Evolutionary conservation across 2,888 invertebrate genomes (phyloP).

Genomic region (Tipula lateralis): DNA sequence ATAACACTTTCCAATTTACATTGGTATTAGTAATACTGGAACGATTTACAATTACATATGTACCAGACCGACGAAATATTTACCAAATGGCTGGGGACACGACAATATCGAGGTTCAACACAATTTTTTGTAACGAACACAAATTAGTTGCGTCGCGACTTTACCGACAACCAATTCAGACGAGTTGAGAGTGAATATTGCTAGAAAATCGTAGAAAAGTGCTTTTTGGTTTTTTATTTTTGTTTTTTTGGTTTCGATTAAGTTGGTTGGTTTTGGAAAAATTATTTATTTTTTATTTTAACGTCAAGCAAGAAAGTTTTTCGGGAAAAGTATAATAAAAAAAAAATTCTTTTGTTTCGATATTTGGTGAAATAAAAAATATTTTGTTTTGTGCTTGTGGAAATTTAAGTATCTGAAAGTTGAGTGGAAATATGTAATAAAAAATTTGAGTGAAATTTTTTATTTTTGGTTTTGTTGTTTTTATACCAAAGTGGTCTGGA

Average conservation of each 20-base stretch:
- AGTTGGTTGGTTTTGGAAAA: not conserved
- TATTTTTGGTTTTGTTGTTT: not conserved
- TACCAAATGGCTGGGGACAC: conserved; percentile 24
- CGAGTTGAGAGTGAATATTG: not conserved
- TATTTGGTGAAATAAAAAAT: not conserved
- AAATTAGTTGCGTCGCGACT: conserved; percentile 29
- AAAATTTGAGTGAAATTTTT: not conserved
- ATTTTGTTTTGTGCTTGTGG: not conserved
- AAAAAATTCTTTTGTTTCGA: not conserved
- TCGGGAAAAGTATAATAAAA: not conserved
- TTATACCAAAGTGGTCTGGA: not conserved
- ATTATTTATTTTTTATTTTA: not conserved
- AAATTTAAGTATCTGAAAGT: not conserved
- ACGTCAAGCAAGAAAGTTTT: not conserved
- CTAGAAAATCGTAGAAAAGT: conserved; percentile 43
- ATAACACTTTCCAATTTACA: not conserved
- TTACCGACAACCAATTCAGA: conserved; percentile 20
- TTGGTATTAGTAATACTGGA: not conserved
- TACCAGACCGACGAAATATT: conserved; percentile 11
- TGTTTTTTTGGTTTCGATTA: not conserved
- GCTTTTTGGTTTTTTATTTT: not conserved
- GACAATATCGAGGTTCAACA: conserved; percentile 5
- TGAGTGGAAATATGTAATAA: not conserved
- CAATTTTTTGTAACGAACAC: conserved; percentile 27
- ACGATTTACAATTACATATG: conserved; percentile 24